Evolutionary conservation across 1,140 invertebrate genomes (phyloP).

Genomic region (Propsilocerus akamusi): DNA sequence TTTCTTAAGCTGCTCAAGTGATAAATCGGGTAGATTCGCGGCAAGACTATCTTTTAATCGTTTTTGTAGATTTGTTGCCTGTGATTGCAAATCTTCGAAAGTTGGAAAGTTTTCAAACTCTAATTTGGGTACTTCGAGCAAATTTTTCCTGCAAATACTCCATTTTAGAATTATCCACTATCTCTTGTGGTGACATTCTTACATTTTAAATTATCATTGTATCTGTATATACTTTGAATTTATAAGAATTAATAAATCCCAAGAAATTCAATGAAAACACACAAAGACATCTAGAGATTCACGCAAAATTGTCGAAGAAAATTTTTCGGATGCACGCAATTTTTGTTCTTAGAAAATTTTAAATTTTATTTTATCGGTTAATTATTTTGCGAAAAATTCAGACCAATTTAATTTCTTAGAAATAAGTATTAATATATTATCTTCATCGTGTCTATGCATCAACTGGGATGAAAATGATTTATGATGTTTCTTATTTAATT

Average conservation of each 20-base stretch:
- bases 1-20: not conserved
- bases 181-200: not conserved
- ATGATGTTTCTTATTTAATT: too few relatives aligned
- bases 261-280: too few relatives aligned
- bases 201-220: slow-evolving; percentile 1
- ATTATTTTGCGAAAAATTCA: not conserved
- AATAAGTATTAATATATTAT: not conserved
- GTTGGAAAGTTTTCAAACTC: not conserved
- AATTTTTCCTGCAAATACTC: not conserved
- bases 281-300: too few relatives aligned
- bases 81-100: not conserved
- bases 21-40: not conserved
- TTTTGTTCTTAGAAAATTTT: not conserved
- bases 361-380: not conserved
- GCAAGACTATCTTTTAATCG: not conserved
- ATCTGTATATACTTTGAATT: too few relatives aligned
- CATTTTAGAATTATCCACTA: not conserved
- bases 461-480: too few relatives aligned
- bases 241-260: too few relatives aligned
- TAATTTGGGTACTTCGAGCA: not conserved
- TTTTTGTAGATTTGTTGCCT: not conserved
- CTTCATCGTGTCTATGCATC: not conserved
- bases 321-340: not conserved
- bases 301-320: too few relatives aligned
- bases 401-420: not conserved